Evolutionary conservation across 1,140 invertebrate species (phyloP), one percentile per base, ranked within the genome.

Genomic region (Magallana angulata): DNA sequence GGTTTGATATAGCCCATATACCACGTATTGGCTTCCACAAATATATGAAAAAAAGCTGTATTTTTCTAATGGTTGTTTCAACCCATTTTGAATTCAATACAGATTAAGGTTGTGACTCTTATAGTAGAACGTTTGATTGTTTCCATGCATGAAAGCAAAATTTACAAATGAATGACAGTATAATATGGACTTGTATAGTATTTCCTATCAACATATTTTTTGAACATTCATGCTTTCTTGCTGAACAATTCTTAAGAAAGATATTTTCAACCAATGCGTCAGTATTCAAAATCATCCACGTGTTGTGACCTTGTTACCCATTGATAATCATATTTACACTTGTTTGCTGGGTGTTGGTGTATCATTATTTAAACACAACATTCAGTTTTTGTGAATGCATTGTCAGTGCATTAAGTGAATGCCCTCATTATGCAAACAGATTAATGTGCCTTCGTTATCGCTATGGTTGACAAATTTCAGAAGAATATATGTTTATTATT

Each of bases 291-390:
- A 68, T 18, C 12, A 76, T 76, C 36, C 68, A 76, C 36, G 68
- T 76, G 68, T 76, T 76, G 68, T 76, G 68, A 76, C 9, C 24
- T 30, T 30, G 68, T 76, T 36, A 36, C 18, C 30, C 68, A 76
- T 76, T 76, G 68, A 76, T 76, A 76, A 76, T 76, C 68, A 76
- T 76, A 76, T 76, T 30, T 71, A 71, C 24, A 71, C 64, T 30
- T 30, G 24, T 76, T 76, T 76, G 68, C 36, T 36, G 68, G 68
- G 68, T 76, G 68, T 76, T 76, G 68, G 68, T 76, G 68, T 76
- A 76, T 30, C 8, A 76, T 76, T 71, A 76, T 76, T 16, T n/a
- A 62, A 62, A 62, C 60, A 76, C 60, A 76, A 76, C 68, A 76
- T 76, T 76, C 68, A 71, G 11, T 71, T 71, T 18, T 76, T 30